Evolutionary conservation across 2,888 invertebrate species (phyloP).

Genomic region (Stramonita haemastoma): DNA sequence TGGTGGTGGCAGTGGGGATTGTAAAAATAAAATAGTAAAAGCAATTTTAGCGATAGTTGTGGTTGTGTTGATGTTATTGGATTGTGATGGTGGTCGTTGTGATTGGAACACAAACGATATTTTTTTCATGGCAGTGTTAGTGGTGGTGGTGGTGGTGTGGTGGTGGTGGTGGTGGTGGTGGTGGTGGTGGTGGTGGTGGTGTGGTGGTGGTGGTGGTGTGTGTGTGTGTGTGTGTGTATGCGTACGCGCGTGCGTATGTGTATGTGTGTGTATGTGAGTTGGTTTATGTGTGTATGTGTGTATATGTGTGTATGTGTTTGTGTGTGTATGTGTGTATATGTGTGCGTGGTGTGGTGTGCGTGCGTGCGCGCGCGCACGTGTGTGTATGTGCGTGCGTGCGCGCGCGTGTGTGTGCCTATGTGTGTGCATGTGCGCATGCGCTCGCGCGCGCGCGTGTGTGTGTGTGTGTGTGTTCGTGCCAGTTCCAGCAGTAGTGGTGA

Average conservation of each 20-base stretch:
- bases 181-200: no score
- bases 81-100: no score
- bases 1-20: no score
- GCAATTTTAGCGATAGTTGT: no score
- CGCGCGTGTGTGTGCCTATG: neutral
- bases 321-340: neutral
- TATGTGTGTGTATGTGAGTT: neutral
- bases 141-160: no score
- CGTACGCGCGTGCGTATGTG: neutral
- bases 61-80: no score
- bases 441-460: neutral
- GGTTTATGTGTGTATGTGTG: neutral
- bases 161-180: no score
- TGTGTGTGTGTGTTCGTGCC: neutral
- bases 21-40: no score
- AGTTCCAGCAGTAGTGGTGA: conserved; percentile 60
- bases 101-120: no score
- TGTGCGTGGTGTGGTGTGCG: neutral
- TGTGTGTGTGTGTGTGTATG: neutral
- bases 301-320: neutral
- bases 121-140: no score
- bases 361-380: no score
- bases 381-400: neutral
- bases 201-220: neutral
- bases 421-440: neutral